These are phyloP conservation scores for Triplophysa rosa DNA, from an alignment of 2,113 vertebrate genomes.

Conservation along the genomic window DNA sequence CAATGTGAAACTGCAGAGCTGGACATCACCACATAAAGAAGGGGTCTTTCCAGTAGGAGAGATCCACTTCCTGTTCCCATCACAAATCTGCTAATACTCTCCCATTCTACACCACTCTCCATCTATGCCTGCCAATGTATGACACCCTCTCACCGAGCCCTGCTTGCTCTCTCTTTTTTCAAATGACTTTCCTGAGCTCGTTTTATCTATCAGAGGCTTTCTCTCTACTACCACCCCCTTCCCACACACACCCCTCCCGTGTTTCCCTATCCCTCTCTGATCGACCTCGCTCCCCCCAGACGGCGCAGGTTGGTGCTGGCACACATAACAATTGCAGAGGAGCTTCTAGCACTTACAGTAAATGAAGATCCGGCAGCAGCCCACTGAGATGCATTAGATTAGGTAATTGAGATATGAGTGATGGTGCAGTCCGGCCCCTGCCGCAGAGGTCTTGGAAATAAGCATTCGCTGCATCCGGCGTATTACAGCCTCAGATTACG, in stretches of 20 bases:
- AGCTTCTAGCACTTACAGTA: constrained; percentile 71
- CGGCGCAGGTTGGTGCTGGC: constrained; percentile 70
- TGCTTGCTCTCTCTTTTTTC: constrained; percentile 55
- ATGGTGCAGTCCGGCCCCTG: constrained; percentile 68
- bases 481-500: constrained; percentile 53
- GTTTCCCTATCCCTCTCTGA: constrained; percentile 19
- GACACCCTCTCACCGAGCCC: constrained; percentile 72
- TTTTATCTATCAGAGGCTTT: constrained; percentile 25
- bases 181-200: constrained; percentile 20
- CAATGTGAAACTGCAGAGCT: background rate
- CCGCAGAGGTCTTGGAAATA: constrained; percentile 57
- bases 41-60: background rate
- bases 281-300: constrained; percentile 62
- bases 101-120: constrained; percentile 57
- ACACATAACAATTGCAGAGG: constrained; percentile 69
- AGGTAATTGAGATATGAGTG: constrained; percentile 79
- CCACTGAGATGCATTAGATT: constrained; percentile 78
- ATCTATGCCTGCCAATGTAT: constrained; percentile 67
- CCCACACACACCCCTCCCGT: background rate
- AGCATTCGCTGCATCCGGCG: constrained; percentile 53
- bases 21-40: background rate
- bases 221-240: background rate
- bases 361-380: constrained; percentile 72
- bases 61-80: background rate
- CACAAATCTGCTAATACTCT: background rate